phyloP scores from a whole-genome alignment of 2,888 invertebrate species.

The Chloroclystis v-ata region DNA sequence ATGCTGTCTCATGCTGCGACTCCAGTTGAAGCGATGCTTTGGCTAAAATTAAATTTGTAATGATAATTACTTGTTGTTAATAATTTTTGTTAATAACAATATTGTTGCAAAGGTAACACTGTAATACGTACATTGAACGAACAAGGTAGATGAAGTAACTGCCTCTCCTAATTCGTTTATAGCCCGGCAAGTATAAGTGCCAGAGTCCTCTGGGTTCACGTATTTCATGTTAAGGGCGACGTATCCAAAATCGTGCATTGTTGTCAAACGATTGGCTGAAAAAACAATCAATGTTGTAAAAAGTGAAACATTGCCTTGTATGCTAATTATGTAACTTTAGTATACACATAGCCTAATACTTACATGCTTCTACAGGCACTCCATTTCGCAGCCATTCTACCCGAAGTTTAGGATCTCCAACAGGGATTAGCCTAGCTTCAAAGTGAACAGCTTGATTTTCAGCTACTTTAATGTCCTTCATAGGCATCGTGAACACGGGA shows the following conservation, averaged over 20 bases:
- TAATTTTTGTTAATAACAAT: too few species aligned
- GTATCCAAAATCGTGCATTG: constrained; percentile 98
- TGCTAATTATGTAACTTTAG: too few species aligned
- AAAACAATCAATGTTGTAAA: constrained; percentile 23
- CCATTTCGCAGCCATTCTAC: constrained; percentile 97
- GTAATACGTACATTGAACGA: constrained; percentile 86
- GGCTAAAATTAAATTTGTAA: too few species aligned
- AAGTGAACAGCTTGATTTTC: constrained; percentile 97
- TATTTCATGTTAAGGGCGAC: constrained; percentile 97
- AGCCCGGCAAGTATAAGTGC: constrained; percentile 96
- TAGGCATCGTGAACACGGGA: constrained; percentile 94
- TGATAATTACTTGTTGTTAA: too few species aligned
- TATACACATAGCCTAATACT: constrained; percentile 46
- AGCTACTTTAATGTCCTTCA: constrained; percentile 89
- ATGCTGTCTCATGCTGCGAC: constrained; percentile 91
- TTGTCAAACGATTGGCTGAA: constrained; percentile 91
- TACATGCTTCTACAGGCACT: constrained; percentile 92
- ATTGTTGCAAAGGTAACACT: background rate
- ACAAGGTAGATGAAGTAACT: constrained; percentile 93
- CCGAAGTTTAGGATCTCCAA: constrained; percentile 93
- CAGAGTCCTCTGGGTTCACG: constrained; percentile 96
- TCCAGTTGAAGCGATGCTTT: constrained; percentile 92
- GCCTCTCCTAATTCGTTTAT: constrained; percentile 96
- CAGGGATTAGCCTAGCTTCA: constrained; percentile 95
- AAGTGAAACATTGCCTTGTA: too few species aligned